Base-by-base conservation (phyloP, 2,888 invertebrate genomes). In the Luffia ferchaultella region DNA sequence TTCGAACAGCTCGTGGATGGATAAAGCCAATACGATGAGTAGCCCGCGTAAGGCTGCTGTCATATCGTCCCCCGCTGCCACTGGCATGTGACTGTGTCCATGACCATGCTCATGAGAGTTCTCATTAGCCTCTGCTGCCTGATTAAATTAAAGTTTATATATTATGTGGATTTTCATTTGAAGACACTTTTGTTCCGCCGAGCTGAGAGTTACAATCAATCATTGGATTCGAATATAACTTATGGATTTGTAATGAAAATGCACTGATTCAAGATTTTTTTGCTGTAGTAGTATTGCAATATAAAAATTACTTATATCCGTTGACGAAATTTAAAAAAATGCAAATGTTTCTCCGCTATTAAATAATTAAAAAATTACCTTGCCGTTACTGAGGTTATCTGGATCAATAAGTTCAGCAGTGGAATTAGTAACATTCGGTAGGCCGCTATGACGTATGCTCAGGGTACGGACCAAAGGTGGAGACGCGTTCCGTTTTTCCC, bases 1-100 rank as follows among this genome's bases (percentile, higher is more conserved):
- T 78, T 95, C 95, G 63, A 95, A 93, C 1, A 94, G 79, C 64
- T 95, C 95, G 65, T 95, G 95, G 52, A 95, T 88, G 12, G 94
- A 93, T 18, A 95, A 77, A 1, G 95, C 95, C 45, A 94, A 75
- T 1, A 95, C 93, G 48, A 95, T 90, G 49, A 95, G 85, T 17
- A 95, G 76, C 16, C 92, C 94, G 54, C 91, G 87, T 46, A 93
- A 73, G 18, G 84, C 84, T 15, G 80, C 77, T 20, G 87, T 86
- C 56, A 86, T 82, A 57, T 74, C 76, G 57, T 77, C 77, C 1
- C 55, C 76, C 2, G 59, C 58, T 43, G 60, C 57, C n/a, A 69
- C 62, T 0, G 83, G 82, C 71, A 85, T 75, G 61, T 84, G 85
- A 54, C 78, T 80, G 61, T 85, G 85, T 19, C 70, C 66, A 51